Conservation (phyloP, 1,140 invertebrate genomes). For the Branchinecta lindahli region DNA sequence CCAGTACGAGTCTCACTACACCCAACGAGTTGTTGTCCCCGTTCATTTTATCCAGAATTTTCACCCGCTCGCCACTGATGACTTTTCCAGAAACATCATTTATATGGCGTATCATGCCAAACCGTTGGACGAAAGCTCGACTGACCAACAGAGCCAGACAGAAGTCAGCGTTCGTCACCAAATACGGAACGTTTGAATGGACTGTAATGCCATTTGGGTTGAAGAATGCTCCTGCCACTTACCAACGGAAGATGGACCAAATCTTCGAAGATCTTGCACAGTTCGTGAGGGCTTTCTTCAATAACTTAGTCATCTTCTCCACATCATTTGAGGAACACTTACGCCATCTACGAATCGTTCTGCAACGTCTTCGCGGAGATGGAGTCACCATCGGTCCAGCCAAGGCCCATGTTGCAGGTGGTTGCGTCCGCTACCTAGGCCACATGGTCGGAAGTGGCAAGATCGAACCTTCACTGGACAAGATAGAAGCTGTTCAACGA, state of each 20-base stretch:
- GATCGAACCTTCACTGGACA: constrained; percentile 15
- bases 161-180: not conserved
- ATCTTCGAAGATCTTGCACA: not conserved
- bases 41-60: too few relatives aligned
- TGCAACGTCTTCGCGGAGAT: too few relatives aligned
- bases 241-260: constrained; percentile 17
- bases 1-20: too few relatives aligned
- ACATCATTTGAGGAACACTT: too few relatives aligned
- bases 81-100: too few relatives aligned
- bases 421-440: constrained; percentile 16
- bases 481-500: constrained; percentile 12
- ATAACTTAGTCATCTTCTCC: constrained; percentile 14
- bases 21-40: too few relatives aligned
- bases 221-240: constrained; percentile 25
- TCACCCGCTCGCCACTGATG: too few relatives aligned
- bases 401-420: constrained; percentile 13
- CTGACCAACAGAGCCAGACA: not conserved
- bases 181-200: constrained; percentile 20
- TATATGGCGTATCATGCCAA: too few relatives aligned
- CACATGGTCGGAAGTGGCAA: constrained; percentile 12
- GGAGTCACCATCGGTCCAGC: not conserved
- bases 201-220: constrained; percentile 30
- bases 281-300: constrained; percentile 1
- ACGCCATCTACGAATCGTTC: too few relatives aligned
- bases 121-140: too few relatives aligned